Conservation (phyloP, 1,140 invertebrate genomes). For the Drosophila sucinea region DNA sequence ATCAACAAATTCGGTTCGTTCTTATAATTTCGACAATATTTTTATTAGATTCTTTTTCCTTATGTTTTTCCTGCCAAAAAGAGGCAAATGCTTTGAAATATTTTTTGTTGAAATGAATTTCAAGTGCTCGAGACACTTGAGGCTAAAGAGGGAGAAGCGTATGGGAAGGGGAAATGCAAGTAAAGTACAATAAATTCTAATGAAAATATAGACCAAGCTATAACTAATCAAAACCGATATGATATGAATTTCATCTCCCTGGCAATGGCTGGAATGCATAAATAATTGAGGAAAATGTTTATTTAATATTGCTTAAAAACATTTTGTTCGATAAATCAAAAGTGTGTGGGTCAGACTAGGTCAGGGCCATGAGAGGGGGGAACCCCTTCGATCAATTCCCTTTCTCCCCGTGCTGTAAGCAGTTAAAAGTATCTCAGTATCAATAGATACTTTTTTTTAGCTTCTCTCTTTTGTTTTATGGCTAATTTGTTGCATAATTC, state of each 20-base stretch:
- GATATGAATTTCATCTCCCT: not conserved
- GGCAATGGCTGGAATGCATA: too few relatives aligned
- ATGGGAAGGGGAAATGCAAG: not conserved
- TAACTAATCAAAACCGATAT: not conserved
- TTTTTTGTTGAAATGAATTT: constrained; percentile 25
- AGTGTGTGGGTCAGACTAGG: too few relatives aligned
- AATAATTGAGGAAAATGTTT: constrained; percentile 2
- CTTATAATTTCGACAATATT: constrained; percentile 12
- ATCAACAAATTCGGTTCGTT: constrained; percentile 19
- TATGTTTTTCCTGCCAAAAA: constrained; percentile 1
- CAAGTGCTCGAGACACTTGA: constrained; percentile 14
- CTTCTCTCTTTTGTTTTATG: not conserved
- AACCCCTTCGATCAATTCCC: too few relatives aligned
- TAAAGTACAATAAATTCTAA: constrained; percentile 1
- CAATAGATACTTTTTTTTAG: not conserved
- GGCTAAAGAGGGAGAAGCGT: not conserved
- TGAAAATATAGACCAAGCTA: constrained; percentile 1
- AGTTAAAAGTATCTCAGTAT: not conserved
- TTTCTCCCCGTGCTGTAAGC: too few relatives aligned
- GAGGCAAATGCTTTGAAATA: constrained; percentile 17
- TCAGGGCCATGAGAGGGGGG: too few relatives aligned
- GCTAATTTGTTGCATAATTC: constrained; percentile 8
- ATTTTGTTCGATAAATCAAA: too few relatives aligned
- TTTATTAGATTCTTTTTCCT: constrained; percentile 16
- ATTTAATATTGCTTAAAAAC: not conserved